A percentile compares a stretch with the other conserved stretches of the same genome.
Conservation (phyloP, 2,797 vertebrate genomes). For the Lerista edwardsae region DNA sequence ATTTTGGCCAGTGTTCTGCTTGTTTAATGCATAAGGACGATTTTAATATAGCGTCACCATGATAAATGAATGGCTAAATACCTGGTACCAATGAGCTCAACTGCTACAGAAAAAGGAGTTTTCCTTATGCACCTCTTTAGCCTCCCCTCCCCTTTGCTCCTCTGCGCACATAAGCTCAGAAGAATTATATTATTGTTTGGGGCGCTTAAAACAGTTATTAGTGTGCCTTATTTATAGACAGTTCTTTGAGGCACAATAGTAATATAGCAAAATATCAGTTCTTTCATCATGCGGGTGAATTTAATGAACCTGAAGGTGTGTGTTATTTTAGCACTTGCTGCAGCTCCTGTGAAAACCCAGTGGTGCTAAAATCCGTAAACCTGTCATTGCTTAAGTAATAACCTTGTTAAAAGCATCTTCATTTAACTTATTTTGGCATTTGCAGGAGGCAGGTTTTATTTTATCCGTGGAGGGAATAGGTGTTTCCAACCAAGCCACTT, state of each 20-base stretch:
- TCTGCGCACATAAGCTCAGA: slow-evolving; percentile 71
- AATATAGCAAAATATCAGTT: slow-evolving; percentile 82
- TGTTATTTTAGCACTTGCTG: slow-evolving; percentile 91
- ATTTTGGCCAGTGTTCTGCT: slow-evolving; percentile 63
- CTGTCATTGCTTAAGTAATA: slow-evolving; percentile 86
- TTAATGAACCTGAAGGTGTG: slow-evolving; percentile 92
- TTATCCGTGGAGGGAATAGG: slow-evolving; percentile 77
- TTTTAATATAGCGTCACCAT: slow-evolving; percentile 62
- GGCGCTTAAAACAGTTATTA: slow-evolving; percentile 78
- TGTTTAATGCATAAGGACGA: slow-evolving; percentile 49
- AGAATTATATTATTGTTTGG: slow-evolving; percentile 79
- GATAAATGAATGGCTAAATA: slow-evolving; percentile 67
- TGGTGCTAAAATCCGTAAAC: slow-evolving; percentile 90
- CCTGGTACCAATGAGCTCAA: slow-evolving; percentile 51
- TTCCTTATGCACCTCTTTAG: slow-evolving; percentile 51
- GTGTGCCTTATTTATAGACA: slow-evolving; percentile 79
- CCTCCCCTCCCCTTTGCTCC: not conserved
- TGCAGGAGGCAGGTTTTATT: slow-evolving; percentile 79
- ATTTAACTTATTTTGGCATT: slow-evolving; percentile 83
- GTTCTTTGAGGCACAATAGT: slow-evolving; percentile 78
- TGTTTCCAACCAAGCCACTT: slow-evolving; percentile 78
- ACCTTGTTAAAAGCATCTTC: slow-evolving; percentile 85
- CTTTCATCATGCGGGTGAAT: slow-evolving; percentile 83
- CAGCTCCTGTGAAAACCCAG: slow-evolving; percentile 84
- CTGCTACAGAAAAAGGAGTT: slow-evolving; percentile 6